Evolutionary conservation across 2,888 invertebrate genomes (phyloP), one percentile per base, ranked within the genome.

Genomic region (Ochropleura plecta): DNA sequence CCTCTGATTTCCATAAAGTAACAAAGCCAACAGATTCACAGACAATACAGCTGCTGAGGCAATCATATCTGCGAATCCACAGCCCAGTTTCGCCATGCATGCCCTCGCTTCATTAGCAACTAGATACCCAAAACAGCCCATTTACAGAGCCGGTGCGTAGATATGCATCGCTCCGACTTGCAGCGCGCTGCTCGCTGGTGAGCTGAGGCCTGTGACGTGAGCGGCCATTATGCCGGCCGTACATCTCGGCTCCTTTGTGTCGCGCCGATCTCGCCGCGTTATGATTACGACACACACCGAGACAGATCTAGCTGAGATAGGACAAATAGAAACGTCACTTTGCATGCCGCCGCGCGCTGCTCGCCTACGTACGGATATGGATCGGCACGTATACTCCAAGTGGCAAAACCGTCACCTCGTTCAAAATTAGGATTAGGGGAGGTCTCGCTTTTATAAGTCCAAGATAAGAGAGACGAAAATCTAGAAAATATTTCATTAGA

Each of bases 241-340:
- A 94, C 94, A 94, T 96, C 96, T 96, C 93, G 93, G 92, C 91
- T 92, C 95, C 96, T 96, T 96, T 96, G 96, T 95, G 94, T 91
- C 86, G 89, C 90, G 93, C 93, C 94, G 95, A 93, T 94, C 94
- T 93, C 90, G 92, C 93, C 93, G 95, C 93, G 92, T 92, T 94
- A 94, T 93, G 93, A 94, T 95, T 95, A 94, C 95, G 93, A 94
- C 95, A 94, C 93, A 94, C 92, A 90, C 93, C 92, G 94, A 93
- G 93, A 95, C 95, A 93, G 96, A 96, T 96, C 93, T 93, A 93
- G 92, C 91, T 88, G 86, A 90, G 96, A 96, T 96, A 96, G 88
- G 92, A 88, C 92, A 94, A 95, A 96, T 96, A 96, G 96, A 95
- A 96, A 94, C 92, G 94, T 95, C 95, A 95, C 94, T 95, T 95